Evolutionary conservation across 2,113 vertebrate species (phyloP), one percentile per base, ranked within the genome.

Genomic region (Zootoca vivipara): DNA sequence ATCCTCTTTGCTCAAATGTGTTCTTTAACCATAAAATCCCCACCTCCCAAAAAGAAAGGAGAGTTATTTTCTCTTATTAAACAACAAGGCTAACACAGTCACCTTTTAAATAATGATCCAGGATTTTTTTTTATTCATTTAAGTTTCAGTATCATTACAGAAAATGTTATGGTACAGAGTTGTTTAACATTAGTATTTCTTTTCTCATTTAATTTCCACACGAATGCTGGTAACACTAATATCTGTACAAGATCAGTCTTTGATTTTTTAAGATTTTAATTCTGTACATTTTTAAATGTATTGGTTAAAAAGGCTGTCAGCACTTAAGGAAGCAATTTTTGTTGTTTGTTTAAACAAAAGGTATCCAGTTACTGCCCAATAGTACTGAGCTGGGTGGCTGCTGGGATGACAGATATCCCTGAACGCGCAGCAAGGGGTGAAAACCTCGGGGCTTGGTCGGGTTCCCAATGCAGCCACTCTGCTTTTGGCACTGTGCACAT

Each of bases 271-370:
- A 93, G 86, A 95, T 97, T 97, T 95, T 93, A 98, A 95, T 97
- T 99, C 98, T 99, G 98, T 99, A 99, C 98, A 99, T 98, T 98
- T 99, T 99, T 98, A 98, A 98, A 97, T 97, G 97, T 97, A 97
- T 99, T 98, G 98, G 97, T 99, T 99, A 99, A 99, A 99, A 99
- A 99, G 99, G 99, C 98, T 98, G 98, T 99, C 99, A 99, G 99
- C 98, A 99, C 98, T 99, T 99, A 99, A 99, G 99, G 97, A 99
- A 99, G 98, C 98, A 98, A 98, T 97, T 95, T 96, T 96, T 93
- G 94, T 95, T 96, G 95, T 97, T 97, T 96, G 95, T 98, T 98
- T 96, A 99, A 99, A 99, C 97, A 98, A 99, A 99, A 99, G 96
- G 96, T 97, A 96, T 97, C 98, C 97, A 97, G 98, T 96, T 98